A percentile compares a stretch with the other conserved stretches of the same genome.
These are phyloP conservation scores for Pseudococcus longispinus DNA, from an alignment of 2,888 invertebrate species.

Conservation along the genomic window DNA sequence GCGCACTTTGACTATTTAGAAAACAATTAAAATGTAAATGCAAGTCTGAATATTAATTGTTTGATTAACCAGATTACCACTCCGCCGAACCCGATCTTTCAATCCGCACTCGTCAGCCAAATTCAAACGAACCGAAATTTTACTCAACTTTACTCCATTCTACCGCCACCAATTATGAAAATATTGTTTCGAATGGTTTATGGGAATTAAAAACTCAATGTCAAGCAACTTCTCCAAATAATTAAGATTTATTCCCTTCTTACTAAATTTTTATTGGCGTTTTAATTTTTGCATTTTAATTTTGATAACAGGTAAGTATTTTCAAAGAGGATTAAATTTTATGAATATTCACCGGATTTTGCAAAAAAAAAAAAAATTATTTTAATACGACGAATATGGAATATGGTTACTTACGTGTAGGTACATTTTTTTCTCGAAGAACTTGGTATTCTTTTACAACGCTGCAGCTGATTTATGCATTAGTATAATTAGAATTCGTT, in stretches of 20 bases:
- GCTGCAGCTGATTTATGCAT: neutral
- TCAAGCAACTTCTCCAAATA: neutral
- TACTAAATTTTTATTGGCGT: neutral
- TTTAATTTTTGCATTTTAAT: too few relatives aligned
- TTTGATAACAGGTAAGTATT: too few relatives aligned
- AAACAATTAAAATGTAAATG: conserved; percentile 41
- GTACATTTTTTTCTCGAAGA: neutral
- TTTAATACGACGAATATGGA: too few relatives aligned
- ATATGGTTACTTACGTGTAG: too few relatives aligned
- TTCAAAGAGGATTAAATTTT: too few relatives aligned
- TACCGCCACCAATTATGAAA: neutral
- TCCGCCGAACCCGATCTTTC: neutral
- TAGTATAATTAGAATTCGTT: neutral
- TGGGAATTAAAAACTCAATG: neutral
- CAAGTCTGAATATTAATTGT: conserved; percentile 22
- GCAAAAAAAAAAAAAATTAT: too few relatives aligned
- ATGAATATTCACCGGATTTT: too few relatives aligned
- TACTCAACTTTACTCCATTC: neutral
- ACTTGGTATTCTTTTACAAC: neutral
- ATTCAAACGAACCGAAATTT: neutral
- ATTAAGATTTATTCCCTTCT: neutral
- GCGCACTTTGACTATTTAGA: conserved; percentile 12
- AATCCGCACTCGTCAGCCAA: neutral
- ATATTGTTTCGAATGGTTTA: neutral
- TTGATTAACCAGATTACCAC: conserved; percentile 37